Evolutionary conservation across 2,888 invertebrate species (phyloP).

Genomic region (Synanthedon andrenaeformis): DNA sequence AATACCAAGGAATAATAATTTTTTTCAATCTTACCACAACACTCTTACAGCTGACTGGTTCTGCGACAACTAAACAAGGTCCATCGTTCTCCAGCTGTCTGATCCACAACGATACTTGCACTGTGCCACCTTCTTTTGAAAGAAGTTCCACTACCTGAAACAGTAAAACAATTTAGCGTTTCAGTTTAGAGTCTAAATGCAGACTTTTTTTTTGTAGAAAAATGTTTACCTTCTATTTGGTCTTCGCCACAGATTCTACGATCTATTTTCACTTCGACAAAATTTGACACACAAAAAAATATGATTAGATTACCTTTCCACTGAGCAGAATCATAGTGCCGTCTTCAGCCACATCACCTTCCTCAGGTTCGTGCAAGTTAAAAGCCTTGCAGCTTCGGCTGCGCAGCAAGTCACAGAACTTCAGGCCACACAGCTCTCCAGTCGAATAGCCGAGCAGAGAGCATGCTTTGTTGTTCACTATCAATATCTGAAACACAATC

Average conservation of each 20-base stretch:
- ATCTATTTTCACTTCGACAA: too few species aligned
- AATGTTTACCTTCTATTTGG: too few species aligned
- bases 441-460: slow-evolving; percentile 70
- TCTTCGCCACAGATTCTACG: too few species aligned
- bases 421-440: slow-evolving; percentile 61
- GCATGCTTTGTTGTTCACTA: slow-evolving; percentile 76
- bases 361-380: slow-evolving; percentile 57
- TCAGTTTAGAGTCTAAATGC: too few species aligned
- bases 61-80: slow-evolving; percentile 74
- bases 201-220: too few species aligned
- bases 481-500: slow-evolving; percentile 65
- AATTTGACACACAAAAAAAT: neutral
- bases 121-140: slow-evolving; percentile 62
- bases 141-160: slow-evolving; percentile 72
- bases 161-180: neutral
- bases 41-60: slow-evolving; percentile 74
- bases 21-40: slow-evolving; percentile 50
- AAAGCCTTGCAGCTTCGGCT: slow-evolving; percentile 62
- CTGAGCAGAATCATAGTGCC: slow-evolving; percentile 73
- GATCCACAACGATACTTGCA: slow-evolving; percentile 77
- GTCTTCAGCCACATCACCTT: slow-evolving; percentile 63
- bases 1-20: too few species aligned
- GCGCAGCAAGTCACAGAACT: slow-evolving; percentile 62
- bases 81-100: slow-evolving; percentile 68
- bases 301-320: slow-evolving; percentile 61